These are phyloP conservation scores for Boulengeromyrus knoepffleri DNA, from an alignment of 2,113 vertebrate genomes.

Conservation along the genomic window DNA sequence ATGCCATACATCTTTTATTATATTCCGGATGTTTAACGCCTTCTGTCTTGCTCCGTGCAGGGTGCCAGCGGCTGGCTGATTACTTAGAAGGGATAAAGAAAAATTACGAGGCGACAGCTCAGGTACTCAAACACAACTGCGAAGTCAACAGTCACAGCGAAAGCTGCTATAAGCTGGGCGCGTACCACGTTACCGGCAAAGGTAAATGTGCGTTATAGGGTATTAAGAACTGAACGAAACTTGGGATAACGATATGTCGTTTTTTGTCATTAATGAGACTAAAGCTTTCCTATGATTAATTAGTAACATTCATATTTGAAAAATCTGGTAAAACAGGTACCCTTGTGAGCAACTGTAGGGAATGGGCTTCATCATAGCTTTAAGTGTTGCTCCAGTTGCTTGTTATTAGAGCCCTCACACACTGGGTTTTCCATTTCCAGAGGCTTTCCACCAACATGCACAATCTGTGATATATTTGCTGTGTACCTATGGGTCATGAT, in stretches of 20 bases:
- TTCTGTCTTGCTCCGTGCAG: slow-evolving; percentile 38
- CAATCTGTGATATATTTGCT: background rate
- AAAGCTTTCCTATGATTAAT: background rate
- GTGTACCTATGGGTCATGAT: background rate
- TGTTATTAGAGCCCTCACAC: background rate
- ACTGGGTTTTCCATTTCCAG: background rate
- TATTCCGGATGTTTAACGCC: background rate
- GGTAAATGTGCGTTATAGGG: slow-evolving; percentile 54
- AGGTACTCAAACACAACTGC: slow-evolving; percentile 85
- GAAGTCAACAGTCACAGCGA: slow-evolving; percentile 71
- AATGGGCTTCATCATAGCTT: background rate
- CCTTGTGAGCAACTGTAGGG: background rate
- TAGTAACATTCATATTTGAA: background rate
- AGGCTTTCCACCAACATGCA: background rate
- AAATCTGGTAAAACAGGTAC: background rate
- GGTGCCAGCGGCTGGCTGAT: slow-evolving; percentile 85
- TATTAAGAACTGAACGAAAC: background rate
- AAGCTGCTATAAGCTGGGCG: slow-evolving; percentile 89
- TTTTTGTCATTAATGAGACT: background rate
- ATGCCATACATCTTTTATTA: background rate
- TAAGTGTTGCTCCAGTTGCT: background rate
- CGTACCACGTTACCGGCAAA: slow-evolving; percentile 84
- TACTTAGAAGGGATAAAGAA: slow-evolving; percentile 83
- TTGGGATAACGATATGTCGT: background rate
- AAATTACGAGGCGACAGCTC: slow-evolving; percentile 71